Conservation (phyloP, 2,797 vertebrate species). For the Phoeniculus purpureus region DNA sequence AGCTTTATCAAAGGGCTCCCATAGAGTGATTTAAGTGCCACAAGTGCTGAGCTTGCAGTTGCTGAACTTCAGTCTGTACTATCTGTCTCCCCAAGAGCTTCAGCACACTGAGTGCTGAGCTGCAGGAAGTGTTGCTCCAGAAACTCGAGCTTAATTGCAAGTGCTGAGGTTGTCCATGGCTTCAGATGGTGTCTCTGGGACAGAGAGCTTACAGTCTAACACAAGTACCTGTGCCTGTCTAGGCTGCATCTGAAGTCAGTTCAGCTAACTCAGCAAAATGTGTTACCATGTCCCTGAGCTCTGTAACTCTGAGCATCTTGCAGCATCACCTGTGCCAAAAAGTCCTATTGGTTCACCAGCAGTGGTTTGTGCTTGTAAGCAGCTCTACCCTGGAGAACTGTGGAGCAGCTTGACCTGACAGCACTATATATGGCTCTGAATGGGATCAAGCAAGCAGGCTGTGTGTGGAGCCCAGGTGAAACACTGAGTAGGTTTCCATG, state of each 20-base stretch:
- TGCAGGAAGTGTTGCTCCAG: not conserved
- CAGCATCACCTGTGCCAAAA: not conserved
- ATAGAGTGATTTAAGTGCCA: not conserved
- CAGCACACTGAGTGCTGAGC: not conserved
- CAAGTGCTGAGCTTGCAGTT: not conserved
- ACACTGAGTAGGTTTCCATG: rapidly evolving
- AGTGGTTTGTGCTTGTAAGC: not conserved
- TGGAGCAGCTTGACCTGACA: not conserved
- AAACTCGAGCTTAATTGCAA: not conserved
- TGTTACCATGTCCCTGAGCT: not conserved
- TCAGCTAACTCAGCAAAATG: not conserved
- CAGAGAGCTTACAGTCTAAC: not conserved
- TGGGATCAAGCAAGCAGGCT: not conserved
- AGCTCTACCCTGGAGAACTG: not conserved
- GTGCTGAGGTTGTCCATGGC: not conserved
- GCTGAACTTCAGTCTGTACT: not conserved
- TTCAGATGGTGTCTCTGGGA: not conserved
- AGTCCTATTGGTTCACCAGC: not conserved
- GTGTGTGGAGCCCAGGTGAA: not conserved
- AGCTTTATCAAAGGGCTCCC: not conserved
- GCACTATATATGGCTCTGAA: not conserved
- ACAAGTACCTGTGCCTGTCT: not conserved
- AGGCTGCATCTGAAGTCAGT: not conserved
- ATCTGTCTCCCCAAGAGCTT: not conserved
- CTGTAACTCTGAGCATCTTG: not conserved